A percentile compares a stretch with the other conserved stretches of the same genome.
These are phyloP conservation scores for Epinephelus coioides DNA, from an alignment of 2,797 vertebrate genomes.

Conservation along the genomic window DNA sequence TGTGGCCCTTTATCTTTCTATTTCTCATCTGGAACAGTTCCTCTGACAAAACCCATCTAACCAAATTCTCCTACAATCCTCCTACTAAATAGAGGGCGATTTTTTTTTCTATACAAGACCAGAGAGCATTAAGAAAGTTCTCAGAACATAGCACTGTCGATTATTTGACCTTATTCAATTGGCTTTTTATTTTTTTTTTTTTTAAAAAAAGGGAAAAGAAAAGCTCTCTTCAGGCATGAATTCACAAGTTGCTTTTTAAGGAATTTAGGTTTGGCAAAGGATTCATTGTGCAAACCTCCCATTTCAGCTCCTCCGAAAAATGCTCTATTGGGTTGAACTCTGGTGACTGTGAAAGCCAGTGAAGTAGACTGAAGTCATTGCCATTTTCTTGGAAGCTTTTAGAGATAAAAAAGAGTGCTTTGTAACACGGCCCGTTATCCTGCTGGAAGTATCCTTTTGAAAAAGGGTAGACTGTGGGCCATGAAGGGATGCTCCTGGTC, in stretches of 20 bases:
- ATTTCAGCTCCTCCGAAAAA: constrained; percentile 7
- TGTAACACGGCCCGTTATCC: constrained; percentile 55
- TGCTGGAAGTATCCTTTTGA: constrained; percentile 53
- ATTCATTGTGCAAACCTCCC: constrained; percentile 19
- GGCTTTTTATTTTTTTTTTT: not conserved
- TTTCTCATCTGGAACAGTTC: not conserved
- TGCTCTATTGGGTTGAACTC: constrained; percentile 37
- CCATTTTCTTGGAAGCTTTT: constrained; percentile 34
- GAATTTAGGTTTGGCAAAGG: not conserved
- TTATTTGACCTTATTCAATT: not conserved
- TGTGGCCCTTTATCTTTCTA: not conserved
- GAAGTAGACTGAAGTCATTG: constrained; percentile 37
- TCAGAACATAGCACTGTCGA: no score
- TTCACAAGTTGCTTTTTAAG: not conserved
- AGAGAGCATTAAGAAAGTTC: not conserved
- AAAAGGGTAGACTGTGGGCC: constrained; percentile 42
- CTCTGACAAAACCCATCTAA: not conserved
- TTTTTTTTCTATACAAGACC: not conserved
- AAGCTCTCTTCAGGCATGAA: not conserved
- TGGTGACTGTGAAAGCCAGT: constrained; percentile 13
- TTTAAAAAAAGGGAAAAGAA: not conserved
- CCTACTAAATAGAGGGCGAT: not conserved
- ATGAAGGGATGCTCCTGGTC: constrained; percentile 58
- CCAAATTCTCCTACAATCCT: not conserved
- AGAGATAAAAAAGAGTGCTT: constrained; percentile 50